A percentile compares a stretch with the other conserved stretches of the same genome.
These are phyloP conservation scores for Heliconius himera DNA, from an alignment of 1,140 invertebrate genomes.

Conservation along the genomic window DNA sequence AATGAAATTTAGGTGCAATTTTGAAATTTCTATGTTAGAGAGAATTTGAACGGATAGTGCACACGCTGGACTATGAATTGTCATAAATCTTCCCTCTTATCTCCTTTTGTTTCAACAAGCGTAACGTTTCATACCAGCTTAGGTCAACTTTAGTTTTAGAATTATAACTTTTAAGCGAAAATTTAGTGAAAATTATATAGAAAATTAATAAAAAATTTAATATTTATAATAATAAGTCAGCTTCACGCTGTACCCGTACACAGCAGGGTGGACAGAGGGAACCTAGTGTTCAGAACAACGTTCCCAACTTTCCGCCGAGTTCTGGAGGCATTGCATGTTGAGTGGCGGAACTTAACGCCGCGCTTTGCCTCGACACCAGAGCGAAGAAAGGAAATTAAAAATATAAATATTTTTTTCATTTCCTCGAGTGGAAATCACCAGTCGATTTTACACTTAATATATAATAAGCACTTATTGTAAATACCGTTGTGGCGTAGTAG, in stretches of 20 bases:
- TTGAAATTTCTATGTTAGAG: constrained; percentile 16
- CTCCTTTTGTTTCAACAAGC: constrained; percentile 65
- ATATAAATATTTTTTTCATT: too few species aligned
- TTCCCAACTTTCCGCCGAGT: too few species aligned
- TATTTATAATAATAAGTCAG: background rate
- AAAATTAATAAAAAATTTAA: background rate
- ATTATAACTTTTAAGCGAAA: background rate
- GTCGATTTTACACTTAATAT: too few species aligned
- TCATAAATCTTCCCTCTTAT: constrained; percentile 68
- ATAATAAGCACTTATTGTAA: too few species aligned
- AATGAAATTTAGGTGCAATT: constrained; percentile 2
- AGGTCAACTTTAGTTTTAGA: constrained; percentile 53
- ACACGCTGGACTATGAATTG: constrained; percentile 71
- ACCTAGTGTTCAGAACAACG: too few species aligned
- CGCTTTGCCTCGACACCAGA: too few species aligned
- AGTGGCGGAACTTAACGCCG: too few species aligned
- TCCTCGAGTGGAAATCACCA: too few species aligned
- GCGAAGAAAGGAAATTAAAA: too few species aligned
- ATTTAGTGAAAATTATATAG: background rate
- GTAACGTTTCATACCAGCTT: constrained; percentile 59
- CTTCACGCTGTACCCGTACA: too few species aligned
- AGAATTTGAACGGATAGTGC: constrained; percentile 66
- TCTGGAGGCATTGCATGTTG: too few species aligned
- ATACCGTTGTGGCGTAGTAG: background rate
- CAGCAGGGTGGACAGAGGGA: too few species aligned